Percentiles rank a stretch among this genome's conserved stretches.
These are phyloP conservation scores for Fragum fragum DNA, from an alignment of 2,888 invertebrate species.

Conservation along the genomic window DNA sequence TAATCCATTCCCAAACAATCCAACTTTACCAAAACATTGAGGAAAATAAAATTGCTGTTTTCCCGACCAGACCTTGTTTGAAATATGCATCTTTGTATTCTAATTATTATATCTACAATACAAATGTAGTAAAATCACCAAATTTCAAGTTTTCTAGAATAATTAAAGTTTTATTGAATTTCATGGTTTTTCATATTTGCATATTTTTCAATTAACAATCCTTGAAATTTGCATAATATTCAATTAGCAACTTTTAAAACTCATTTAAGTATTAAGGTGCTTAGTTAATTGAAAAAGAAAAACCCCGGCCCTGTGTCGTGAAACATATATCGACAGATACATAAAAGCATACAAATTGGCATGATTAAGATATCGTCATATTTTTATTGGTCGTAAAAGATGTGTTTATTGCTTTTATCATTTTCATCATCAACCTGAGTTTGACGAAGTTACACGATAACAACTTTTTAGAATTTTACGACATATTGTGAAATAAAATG, in stretches of 20 bases:
- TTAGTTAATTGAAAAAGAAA: slow-evolving; percentile 21
- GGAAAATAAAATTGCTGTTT: too few species aligned
- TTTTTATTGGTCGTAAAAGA: slow-evolving; percentile 30
- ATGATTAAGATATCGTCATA: slow-evolving; percentile 51
- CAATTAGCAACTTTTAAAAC: slow-evolving; percentile 6
- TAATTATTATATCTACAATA: too few species aligned
- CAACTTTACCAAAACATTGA: too few species aligned
- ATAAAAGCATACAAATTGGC: slow-evolving; percentile 48
- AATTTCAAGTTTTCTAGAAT: too few species aligned
- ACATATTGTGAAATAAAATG: slow-evolving; percentile 5
- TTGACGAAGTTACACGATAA: slow-evolving; percentile 16
- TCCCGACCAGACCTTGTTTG: too few species aligned
- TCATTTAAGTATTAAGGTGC: slow-evolving; percentile 8
- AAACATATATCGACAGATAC: neutral
- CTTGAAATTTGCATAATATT: neutral
- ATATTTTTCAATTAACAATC: slow-evolving; percentile 13
- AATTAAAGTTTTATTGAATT: slow-evolving; percentile 6
- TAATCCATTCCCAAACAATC: too few species aligned
- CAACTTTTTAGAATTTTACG: slow-evolving; percentile 12
- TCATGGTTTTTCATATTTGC: slow-evolving; percentile 6
- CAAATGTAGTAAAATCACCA: too few species aligned
- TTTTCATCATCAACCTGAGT: neutral
- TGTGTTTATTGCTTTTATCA: slow-evolving; percentile 21
- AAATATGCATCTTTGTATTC: too few species aligned
- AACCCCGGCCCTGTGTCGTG: neutral